A percentile compares a stretch with the other conserved stretches of the same genome.
These are phyloP conservation scores for Ceyx margarethae DNA, from an alignment of 2,113 vertebrate species.

Conservation along the genomic window DNA sequence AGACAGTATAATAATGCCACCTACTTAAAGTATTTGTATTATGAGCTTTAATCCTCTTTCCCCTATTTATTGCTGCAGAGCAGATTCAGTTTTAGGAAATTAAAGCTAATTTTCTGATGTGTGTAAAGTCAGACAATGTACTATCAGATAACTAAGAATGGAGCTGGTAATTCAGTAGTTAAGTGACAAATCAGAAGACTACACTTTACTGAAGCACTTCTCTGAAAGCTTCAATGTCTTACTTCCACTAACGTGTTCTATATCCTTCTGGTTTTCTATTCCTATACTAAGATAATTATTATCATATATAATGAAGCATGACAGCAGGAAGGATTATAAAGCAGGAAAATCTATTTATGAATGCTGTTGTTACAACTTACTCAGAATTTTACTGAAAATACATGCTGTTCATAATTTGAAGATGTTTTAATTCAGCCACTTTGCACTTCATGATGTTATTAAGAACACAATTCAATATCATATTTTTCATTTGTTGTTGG, in stretches of 20 bases:
- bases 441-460: neutral
- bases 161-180: neutral
- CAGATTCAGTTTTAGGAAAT: neutral
- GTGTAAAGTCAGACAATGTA: fast-evolving
- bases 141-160: neutral
- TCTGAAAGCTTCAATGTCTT: neutral
- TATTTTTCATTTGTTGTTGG: neutral
- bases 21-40: neutral
- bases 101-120: neutral
- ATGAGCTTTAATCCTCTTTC: neutral
- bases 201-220: neutral
- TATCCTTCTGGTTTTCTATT: neutral
- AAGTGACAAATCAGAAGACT: neutral
- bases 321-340: neutral
- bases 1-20: neutral
- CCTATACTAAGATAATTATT: neutral
- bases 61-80: neutral
- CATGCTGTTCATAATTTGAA: neutral
- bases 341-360: neutral
- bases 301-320: neutral
- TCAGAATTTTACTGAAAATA: neutral
- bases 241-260: neutral
- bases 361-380: neutral
- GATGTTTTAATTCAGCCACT: neutral
- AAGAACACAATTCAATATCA: neutral